Conservation (phyloP, 2,888 invertebrate species). For the Emmelina monodactyla region DNA sequence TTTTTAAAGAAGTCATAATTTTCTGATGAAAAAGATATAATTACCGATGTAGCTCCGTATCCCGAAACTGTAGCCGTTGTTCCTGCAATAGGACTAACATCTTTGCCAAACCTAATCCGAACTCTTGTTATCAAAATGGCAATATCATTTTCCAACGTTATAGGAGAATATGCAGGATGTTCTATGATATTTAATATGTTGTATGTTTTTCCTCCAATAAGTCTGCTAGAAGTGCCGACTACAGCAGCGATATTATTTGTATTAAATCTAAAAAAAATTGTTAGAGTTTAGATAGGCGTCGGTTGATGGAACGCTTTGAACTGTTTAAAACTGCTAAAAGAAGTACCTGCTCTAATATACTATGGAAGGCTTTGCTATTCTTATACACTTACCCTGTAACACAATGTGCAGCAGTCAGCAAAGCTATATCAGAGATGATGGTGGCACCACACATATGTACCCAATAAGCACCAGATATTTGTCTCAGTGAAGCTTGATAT, state of each 20-base stretch:
- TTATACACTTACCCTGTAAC: conserved; percentile 29
- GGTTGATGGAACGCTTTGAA: too few species aligned
- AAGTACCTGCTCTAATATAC: too few species aligned
- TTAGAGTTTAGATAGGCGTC: too few species aligned
- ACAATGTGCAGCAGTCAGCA: conserved; percentile 55
- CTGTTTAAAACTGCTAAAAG: too few species aligned
- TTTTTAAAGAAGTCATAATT: too few species aligned
- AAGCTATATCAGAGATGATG: conserved; percentile 27
- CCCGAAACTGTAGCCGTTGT: conserved; percentile 47
- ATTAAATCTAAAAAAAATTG: too few species aligned
- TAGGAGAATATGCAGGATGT: conserved; percentile 32
- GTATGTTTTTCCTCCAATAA: conserved; percentile 35
- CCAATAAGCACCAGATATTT: conserved; percentile 29
- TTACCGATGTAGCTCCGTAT: conserved; percentile 38
- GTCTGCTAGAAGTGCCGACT: conserved; percentile 36
- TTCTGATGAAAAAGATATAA: too few species aligned
- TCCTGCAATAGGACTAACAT: conserved; percentile 30
- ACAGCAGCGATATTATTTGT: too few species aligned
- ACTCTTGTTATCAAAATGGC: conserved; percentile 31
- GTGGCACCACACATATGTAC: conserved; percentile 45
- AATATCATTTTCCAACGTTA: conserved; percentile 41
- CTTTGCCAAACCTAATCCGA: conserved; percentile 27
- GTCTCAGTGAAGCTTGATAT: conserved; percentile 43
- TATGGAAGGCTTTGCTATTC: too few species aligned
- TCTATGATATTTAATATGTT: conserved; percentile 26